Evolutionary conservation across 2,797 vertebrate genomes (phyloP), one percentile per base, ranked within the genome.

Genomic region (Betta splendens): DNA sequence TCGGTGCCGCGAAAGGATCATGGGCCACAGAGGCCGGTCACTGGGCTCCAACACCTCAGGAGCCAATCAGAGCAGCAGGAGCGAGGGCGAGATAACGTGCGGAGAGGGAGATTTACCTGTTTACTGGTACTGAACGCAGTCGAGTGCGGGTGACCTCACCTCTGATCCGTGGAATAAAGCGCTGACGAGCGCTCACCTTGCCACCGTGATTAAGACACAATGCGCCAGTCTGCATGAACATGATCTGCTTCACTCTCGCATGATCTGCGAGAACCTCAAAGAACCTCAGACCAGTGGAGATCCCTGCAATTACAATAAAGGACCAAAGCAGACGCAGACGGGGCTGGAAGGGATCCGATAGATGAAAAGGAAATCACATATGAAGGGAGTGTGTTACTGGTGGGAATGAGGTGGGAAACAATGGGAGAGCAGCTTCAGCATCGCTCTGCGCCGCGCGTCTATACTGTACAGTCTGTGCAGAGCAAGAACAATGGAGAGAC

Each of bases 1-100:
- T 88, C 86, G 88, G 69, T 76, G 79, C 85, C 76, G 68, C 69
- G 8, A 72, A 69, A 82, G 84, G 77, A 87, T 78, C 84, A 88
- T 43, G 77, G 88, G 85, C 77, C 78, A 82, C 79, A 62, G 78
- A 85, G 80, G 80, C 72, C 52, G 67, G 82, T 83, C 85, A 85
- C 85, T 82, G 72, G 52, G 58, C 73, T 59, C 32, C 56, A 77
- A 81, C 75, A 72, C 77, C 71, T 16, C 70, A 53, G 54, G 72
- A 87, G 81, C 81, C 84, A 89, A 85, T 89, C 89, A 87, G 72
- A 62, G 49, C 18, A 18, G 53, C 51, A 39, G 55, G 31, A 35
- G 37, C 67, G 47, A 64, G 6, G 38, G 59, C 36, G 52, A 68
- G 69, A 59, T 61, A 57, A 82, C 65, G 72, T 20, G 44, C 59